Conservation (phyloP, 2,888 invertebrate species). For the Thalpophila matura region DNA sequence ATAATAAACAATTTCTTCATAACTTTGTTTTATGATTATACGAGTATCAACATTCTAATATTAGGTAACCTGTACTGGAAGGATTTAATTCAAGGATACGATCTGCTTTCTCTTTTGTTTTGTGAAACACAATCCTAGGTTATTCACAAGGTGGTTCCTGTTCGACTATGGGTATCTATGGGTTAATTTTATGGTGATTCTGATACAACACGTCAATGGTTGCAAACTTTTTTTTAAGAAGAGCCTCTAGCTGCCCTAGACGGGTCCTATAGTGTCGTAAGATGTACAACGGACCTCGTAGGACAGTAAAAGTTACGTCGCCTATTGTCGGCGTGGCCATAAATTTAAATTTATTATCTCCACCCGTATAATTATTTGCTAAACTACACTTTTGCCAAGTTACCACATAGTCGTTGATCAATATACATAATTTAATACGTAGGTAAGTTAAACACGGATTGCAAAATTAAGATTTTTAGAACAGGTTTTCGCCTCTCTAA, state of each 20-base stretch:
- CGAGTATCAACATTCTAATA: constrained; percentile 24
- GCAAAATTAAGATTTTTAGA: constrained; percentile 42
- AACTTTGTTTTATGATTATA: background rate
- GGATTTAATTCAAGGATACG: constrained; percentile 38
- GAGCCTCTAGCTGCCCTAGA: constrained; percentile 15
- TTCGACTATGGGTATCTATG: background rate
- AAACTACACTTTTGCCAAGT: constrained; percentile 55
- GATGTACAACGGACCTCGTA: constrained; percentile 31
- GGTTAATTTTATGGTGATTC: no score
- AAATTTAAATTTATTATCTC: constrained; percentile 60
- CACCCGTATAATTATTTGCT: constrained; percentile 58
- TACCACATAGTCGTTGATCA: constrained; percentile 48
- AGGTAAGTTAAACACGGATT: constrained; percentile 38
- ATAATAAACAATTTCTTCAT: constrained; percentile 7
- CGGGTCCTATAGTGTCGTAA: constrained; percentile 43
- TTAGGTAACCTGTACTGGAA: constrained; percentile 33
- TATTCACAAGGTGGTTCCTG: background rate
- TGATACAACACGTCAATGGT: background rate
- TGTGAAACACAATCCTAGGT: background rate
- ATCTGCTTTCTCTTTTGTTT: constrained; percentile 30
- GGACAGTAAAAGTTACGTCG: constrained; percentile 59
- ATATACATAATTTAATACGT: constrained; percentile 51
- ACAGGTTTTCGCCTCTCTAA: constrained; percentile 37
- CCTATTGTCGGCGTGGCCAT: constrained; percentile 48
- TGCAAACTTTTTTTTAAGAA: background rate